Percentiles rank a stretch among this genome's conserved stretches.
phyloP scores from a whole-genome alignment of 1,140 invertebrate species.

The Zophobas atratus region DNA sequence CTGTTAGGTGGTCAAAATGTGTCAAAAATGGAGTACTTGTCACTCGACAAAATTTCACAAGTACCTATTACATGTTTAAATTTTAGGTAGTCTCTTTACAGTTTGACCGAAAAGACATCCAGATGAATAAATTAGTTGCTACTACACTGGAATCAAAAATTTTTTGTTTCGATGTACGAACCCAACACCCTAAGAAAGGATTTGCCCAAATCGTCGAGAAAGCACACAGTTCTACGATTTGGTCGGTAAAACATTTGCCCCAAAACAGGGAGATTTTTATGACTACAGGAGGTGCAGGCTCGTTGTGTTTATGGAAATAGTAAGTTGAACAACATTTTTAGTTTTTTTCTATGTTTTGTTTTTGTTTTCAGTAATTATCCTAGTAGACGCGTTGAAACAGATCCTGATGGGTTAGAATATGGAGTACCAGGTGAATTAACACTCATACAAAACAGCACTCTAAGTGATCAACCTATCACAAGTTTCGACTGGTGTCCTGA shows the following conservation, averaged over 20 bases:
- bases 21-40: slow-evolving; percentile 89
- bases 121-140: slow-evolving; percentile 95
- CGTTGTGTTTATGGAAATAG: slow-evolving; percentile 95
- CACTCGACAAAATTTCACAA: not conserved
- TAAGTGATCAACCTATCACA: slow-evolving; percentile 92
- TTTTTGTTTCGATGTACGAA: slow-evolving; percentile 90
- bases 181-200: slow-evolving; percentile 90
- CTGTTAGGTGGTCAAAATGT: slow-evolving; percentile 91
- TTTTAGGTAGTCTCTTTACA: slow-evolving; percentile 87
- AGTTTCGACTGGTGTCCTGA: slow-evolving; percentile 94
- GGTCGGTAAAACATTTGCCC: slow-evolving; percentile 89
- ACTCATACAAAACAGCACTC: slow-evolving; percentile 83
- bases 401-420: slow-evolving; percentile 77
- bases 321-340: slow-evolving; percentile 67
- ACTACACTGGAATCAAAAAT: slow-evolving; percentile 96
- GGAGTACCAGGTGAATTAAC: slow-evolving; percentile 85
- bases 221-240: slow-evolving; percentile 84
- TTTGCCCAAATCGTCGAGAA: slow-evolving; percentile 86
- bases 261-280: slow-evolving; percentile 96
- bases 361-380: slow-evolving; percentile 84
- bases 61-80: not conserved
- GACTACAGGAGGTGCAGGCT: slow-evolving; percentile 91
- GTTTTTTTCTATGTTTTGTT: too few species aligned
- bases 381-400: slow-evolving; percentile 77
- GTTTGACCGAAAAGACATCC: slow-evolving; percentile 95